phyloP scores from a whole-genome alignment of 1,140 invertebrate species.

The Epicauta chinensis region DNA sequence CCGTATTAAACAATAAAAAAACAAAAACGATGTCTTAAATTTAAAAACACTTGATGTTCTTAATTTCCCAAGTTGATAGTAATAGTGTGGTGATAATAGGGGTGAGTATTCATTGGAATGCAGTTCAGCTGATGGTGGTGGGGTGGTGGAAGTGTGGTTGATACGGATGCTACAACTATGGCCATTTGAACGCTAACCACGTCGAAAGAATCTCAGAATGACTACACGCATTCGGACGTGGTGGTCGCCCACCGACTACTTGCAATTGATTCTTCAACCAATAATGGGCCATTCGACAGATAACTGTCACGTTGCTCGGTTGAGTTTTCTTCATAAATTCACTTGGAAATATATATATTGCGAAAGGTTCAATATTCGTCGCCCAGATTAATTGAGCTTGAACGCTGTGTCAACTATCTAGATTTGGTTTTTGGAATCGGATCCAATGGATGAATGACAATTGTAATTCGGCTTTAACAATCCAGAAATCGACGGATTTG shows the following conservation, averaged over 20 bases:
- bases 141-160: background rate
- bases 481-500: no score
- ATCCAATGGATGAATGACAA: no score
- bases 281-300: slow-evolving; percentile 4
- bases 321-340: no score
- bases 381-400: no score
- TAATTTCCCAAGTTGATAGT: slow-evolving; percentile 8
- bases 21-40: slow-evolving; percentile 14
- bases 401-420: no score
- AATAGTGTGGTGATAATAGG: slow-evolving; percentile 2
- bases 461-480: no score
- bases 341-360: no score
- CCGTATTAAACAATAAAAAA: slow-evolving; percentile 12
- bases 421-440: no score
- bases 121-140: background rate
- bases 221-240: slow-evolving; percentile 20
- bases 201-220: slow-evolving; percentile 12
- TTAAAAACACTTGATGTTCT: slow-evolving; percentile 21
- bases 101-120: slow-evolving; percentile 3
- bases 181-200: slow-evolving; percentile 12
- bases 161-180: slow-evolving; percentile 4
- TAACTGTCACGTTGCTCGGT: no score
- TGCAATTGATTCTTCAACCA: slow-evolving; percentile 19
- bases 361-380: no score
- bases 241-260: slow-evolving; percentile 11